Percentiles rank a stretch among this genome's conserved stretches.
Evolutionary conservation across 1,140 invertebrate species (phyloP).

Genomic region (Lepidostoma basale): DNA sequence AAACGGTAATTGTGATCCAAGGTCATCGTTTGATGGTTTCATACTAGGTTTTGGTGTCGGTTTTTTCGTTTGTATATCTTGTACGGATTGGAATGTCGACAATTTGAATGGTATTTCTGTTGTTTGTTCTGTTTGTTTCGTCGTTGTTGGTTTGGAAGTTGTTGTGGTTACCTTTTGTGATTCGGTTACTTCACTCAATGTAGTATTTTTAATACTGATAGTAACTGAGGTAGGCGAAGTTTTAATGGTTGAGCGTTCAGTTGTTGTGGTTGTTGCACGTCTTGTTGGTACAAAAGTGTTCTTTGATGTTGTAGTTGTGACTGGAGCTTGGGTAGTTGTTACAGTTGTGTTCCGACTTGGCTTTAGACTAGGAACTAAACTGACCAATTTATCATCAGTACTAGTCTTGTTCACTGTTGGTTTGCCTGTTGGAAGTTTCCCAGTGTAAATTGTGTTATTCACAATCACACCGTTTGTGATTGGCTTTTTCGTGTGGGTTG

Average conservation of each 20-base stretch:
- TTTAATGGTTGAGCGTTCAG: conserved; percentile 30
- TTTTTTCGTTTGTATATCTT: conserved; percentile 51
- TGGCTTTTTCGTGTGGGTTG: conserved; percentile 29
- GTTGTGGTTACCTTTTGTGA: not conserved
- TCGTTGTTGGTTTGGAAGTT: conserved; percentile 21
- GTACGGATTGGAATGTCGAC: conserved; percentile 62
- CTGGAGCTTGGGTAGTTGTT: not conserved
- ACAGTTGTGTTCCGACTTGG: conserved; percentile 13
- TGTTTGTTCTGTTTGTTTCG: conserved; percentile 41
- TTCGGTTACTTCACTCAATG: not conserved
- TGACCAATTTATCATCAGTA: conserved; percentile 20
- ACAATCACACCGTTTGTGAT: conserved; percentile 31
- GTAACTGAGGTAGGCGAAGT: not conserved
- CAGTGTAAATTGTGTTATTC: conserved; percentile 16
- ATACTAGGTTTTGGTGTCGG: conserved; percentile 50
- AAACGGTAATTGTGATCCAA: conserved; percentile 35
- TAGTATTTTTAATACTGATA: not conserved
- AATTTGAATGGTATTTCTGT: conserved; percentile 58
- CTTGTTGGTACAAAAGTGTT: conserved; percentile 26
- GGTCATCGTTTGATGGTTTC: not conserved
- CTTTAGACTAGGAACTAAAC: conserved; percentile 33
- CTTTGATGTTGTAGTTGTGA: conserved; percentile 22
- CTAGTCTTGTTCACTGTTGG: conserved; percentile 2
- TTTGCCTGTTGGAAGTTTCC: conserved; percentile 8
- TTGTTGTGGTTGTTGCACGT: conserved; percentile 42